Evolutionary conservation across 2,888 invertebrate genomes (phyloP).

Genomic region (Macropis europaea): DNA sequence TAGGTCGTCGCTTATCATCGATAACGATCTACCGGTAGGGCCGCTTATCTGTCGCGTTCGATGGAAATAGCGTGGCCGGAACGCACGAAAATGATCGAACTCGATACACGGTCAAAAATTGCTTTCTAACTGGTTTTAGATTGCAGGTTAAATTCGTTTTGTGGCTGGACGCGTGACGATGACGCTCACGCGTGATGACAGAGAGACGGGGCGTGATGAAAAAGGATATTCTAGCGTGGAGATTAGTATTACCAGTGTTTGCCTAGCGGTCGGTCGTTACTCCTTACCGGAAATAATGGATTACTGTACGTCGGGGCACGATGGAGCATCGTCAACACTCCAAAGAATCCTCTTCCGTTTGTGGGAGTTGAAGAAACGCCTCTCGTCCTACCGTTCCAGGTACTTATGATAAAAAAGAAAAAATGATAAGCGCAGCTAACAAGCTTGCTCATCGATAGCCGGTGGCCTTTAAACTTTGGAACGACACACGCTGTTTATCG

Average conservation of each 20-base stretch:
- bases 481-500: neutral
- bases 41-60: neutral
- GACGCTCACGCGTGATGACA: too few relatives aligned
- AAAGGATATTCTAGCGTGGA: neutral
- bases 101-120: too few relatives aligned
- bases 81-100: too few relatives aligned
- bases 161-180: too few relatives aligned
- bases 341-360: neutral
- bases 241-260: neutral
- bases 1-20: neutral
- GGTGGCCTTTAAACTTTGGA: constrained; percentile 18
- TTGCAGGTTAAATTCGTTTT: too few relatives aligned
- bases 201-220: neutral
- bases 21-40: neutral
- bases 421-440: neutral
- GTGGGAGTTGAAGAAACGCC: neutral
- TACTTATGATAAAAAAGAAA: neutral
- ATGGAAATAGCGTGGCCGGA: neutral
- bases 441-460: constrained; percentile 13
- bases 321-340: neutral
- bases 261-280: neutral
- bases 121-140: too few relatives aligned
- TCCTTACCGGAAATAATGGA: constrained; percentile 39
- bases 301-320: constrained; percentile 1
- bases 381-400: neutral